phyloP scores from a whole-genome alignment of 2,888 invertebrate species.

The Leptura quadrifasciata region DNA sequence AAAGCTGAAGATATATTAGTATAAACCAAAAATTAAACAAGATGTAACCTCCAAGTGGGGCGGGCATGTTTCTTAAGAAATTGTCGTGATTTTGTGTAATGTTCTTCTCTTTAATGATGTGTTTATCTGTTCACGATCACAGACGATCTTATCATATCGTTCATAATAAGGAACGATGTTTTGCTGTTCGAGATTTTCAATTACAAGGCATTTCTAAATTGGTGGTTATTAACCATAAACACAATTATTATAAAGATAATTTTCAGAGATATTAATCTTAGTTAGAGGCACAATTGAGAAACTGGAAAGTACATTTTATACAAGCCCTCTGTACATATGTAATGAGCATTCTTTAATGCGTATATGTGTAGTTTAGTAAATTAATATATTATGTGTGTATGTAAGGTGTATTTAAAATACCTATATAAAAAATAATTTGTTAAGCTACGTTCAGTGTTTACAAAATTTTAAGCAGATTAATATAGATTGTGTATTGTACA shows the following conservation, averaged over 20 bases:
- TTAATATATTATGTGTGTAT: no score
- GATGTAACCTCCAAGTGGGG: no score
- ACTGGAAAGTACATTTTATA: background rate
- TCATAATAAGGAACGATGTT: slow-evolving; percentile 22
- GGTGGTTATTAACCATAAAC: slow-evolving; percentile 25
- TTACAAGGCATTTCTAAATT: slow-evolving; percentile 26
- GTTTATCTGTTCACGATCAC: slow-evolving; percentile 10
- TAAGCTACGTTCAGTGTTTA: no score
- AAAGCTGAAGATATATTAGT: no score
- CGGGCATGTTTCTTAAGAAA: background rate
- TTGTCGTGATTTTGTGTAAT: background rate
- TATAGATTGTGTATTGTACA: no score
- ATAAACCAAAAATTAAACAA: no score
- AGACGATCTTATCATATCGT: background rate
- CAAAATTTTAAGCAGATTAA: no score
- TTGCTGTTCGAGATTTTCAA: slow-evolving; percentile 19
- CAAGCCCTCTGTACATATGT: no score
- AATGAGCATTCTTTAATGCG: no score
- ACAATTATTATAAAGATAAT: slow-evolving; percentile 20
- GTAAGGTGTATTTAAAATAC: no score
- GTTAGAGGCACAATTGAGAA: slow-evolving; percentile 12
- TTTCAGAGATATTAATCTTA: slow-evolving; percentile 13
- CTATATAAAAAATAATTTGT: no score
- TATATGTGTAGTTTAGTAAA: no score
- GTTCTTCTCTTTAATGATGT: background rate